Evolutionary conservation across 1,140 invertebrate genomes (phyloP), one percentile per base, ranked within the genome.

Genomic region (Drosophila hydei): DNA sequence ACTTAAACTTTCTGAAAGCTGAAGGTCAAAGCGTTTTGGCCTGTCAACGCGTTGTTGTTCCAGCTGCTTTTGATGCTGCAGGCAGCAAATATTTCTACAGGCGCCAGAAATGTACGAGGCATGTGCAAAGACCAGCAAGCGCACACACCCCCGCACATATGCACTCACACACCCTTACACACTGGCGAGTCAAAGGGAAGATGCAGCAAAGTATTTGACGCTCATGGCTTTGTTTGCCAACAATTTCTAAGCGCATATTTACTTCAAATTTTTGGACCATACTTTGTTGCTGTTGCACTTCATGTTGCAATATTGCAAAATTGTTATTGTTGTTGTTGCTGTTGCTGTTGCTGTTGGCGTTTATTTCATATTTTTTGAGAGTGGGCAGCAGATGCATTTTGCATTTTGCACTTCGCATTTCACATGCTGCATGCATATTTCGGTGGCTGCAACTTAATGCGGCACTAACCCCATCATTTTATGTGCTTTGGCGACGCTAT

Each of bases 1-100:
- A 30, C 27, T 8, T 9, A 9, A 9, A 50, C 1, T 16, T 52
- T 21, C 9, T 6, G 27, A 6, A 54, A 38, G 47, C 67, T 51
- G 50, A 43, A 51, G 33, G 33, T 50, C 33, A 71, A 75, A 67
- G 42, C 65, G 47, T 48, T 43, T 43, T 25, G 14, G 48, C 23
- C 47, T 23, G 19, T 40, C 21, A 40, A 40, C 27, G 27, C 27
- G 9, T 33, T 33, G 30, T 3, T 33, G 9, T 11, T 33, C 9
- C 30, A 33, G 9, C 12, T 33, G 11, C 30, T 33, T 33, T 11
- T 33, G 30, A 33, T 33, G 11, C 30, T 33, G 30, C 30, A 33
- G 30, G 69, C 75, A 59, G 58, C 56, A 76, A 75, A 80, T 76
- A 80, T 80, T 72, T 80, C 63, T 51, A 67, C 51, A 75, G 19